These are phyloP conservation scores for Pycnonotus jocosus DNA, from an alignment of 2,113 vertebrate genomes.

Conservation along the genomic window DNA sequence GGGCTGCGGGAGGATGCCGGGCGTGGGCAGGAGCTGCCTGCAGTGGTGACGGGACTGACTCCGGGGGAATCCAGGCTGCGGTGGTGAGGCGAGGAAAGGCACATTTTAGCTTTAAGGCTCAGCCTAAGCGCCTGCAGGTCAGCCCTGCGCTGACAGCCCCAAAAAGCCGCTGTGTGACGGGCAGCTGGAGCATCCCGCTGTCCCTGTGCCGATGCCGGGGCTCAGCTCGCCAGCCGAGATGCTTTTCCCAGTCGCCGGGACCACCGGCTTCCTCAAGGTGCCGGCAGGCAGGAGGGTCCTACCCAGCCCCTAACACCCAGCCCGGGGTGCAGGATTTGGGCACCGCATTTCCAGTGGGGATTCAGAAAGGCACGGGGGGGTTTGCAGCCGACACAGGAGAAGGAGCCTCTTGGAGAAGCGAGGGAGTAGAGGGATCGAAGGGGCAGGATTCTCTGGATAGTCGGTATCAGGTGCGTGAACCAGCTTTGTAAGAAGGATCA, in stretches of 20 bases:
- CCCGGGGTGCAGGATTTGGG: neutral
- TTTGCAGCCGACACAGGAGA: neutral
- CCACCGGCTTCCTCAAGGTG: neutral
- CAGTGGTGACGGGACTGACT: neutral
- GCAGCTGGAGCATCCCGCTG: neutral
- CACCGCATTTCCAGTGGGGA: fast-evolving
- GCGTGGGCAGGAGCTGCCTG: neutral
- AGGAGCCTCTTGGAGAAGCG: neutral
- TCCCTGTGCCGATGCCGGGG: neutral
- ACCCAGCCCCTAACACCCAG: fast-evolving
- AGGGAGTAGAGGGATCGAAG: neutral
- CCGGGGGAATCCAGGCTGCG: neutral
- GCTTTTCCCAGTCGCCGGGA: neutral
- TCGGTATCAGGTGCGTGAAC: neutral
- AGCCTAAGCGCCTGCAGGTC: neutral
- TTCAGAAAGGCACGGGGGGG: fast-evolving
- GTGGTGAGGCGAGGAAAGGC: neutral
- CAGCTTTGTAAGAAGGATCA: neutral
- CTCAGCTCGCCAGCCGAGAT: neutral
- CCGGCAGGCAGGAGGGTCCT: neutral
- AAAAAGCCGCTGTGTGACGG: neutral
- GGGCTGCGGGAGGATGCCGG: neutral
- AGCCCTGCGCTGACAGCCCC: neutral
- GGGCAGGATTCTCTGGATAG: neutral
- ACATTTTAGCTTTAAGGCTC: neutral